Evolutionary conservation across 2,888 invertebrate species (phyloP), one percentile per base, ranked within the genome.

Genomic region (Lasioglossum pauxillum): DNA sequence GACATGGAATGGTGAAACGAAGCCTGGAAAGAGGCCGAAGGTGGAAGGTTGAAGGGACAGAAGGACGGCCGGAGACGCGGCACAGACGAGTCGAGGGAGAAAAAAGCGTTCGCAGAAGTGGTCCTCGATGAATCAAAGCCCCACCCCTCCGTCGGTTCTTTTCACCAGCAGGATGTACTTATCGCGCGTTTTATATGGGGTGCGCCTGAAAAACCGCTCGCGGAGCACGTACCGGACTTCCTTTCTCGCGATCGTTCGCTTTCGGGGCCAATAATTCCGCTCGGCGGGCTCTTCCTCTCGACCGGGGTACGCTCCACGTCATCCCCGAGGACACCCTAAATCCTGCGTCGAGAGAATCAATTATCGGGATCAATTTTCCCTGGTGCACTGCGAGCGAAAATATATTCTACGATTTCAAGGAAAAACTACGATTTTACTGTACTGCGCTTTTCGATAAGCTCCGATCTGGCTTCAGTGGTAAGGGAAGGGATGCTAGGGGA

Each of bases 71-170:
- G 35, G 35, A 49, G 77, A 77, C 76, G 53, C 4, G 76, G 53
- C 44, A 8, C 75, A 78, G 84, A 60, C 69, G 16, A 41, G 60
- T 35, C 1, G 16, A n/a, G 57, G 49, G n/a, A 57, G 19, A 64
- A 84, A 83, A 72, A 72, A 84, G 73, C 79, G 84, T 83, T 83
- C 78, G 75, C 72, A 78, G 83, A 90, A 90, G 90, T 90, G 90
- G 87, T 90, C 81, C 90, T 90, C 87, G 87, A 88, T 87, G 90
- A 90, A 90, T 90, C 90, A 89, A 90, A 89, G 81, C 49, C 49
- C 82, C 75, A 75, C 71, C 75, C 79, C 64, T 1, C 35, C 57
- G 16, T 46, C 69, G 27, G 83, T 75, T 83, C 84, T 84, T 79
- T 86, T 84, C 82, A 85, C 69, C 72, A 12, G 35, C 69, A 60